A percentile compares a stretch with the other conserved stretches of the same genome.
These are phyloP conservation scores for Menidia menidia DNA, from an alignment of 2,797 vertebrate species.

Conservation along the genomic window DNA sequence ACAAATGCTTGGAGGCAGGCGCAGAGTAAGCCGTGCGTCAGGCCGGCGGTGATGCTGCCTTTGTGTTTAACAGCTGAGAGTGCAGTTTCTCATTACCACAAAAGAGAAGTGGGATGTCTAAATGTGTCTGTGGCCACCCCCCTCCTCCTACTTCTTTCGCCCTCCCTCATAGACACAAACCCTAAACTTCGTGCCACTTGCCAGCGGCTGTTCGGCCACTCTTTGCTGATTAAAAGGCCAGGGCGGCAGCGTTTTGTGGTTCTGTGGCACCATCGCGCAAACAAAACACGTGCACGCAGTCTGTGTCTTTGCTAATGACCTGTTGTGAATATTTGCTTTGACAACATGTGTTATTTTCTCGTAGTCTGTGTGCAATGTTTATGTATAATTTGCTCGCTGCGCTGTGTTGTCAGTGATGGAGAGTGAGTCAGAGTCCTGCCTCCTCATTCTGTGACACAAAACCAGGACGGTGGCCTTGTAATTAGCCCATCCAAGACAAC, in stretches of 20 bases:
- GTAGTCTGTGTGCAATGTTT: constrained; percentile 19
- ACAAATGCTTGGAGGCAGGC: constrained; percentile 24
- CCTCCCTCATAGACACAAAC: constrained; percentile 46
- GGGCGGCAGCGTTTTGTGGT: constrained; percentile 23
- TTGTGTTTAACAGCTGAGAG: constrained; percentile 81
- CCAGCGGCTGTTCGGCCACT: constrained; percentile 34
- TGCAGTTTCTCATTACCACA: constrained; percentile 79
- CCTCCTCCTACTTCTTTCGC: constrained; percentile 43
- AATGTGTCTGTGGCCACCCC: constrained; percentile 55
- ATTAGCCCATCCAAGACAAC: constrained; percentile 52
- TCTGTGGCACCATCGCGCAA: constrained; percentile 7
- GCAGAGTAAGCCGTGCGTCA: constrained; percentile 37
- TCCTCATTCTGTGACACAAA: constrained; percentile 35
- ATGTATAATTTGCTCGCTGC: constrained; percentile 60
- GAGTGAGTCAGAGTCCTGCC: constrained; percentile 70
- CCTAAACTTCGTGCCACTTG: constrained; percentile 41
- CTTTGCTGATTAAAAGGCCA: constrained; percentile 51
- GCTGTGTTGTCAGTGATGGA: constrained; percentile 53
- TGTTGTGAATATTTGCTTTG: constrained; percentile 60
- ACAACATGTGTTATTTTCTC: constrained; percentile 64
- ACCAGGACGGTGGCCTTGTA: constrained; percentile 50
- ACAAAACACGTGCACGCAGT: constrained; percentile 24
- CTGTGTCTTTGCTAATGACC: constrained; percentile 60
- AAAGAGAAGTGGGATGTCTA: constrained; percentile 82
- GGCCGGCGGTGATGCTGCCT: constrained; percentile 58